phyloP scores from a whole-genome alignment of 2,113 vertebrate genomes.

The Tragelaphus scriptus region DNA sequence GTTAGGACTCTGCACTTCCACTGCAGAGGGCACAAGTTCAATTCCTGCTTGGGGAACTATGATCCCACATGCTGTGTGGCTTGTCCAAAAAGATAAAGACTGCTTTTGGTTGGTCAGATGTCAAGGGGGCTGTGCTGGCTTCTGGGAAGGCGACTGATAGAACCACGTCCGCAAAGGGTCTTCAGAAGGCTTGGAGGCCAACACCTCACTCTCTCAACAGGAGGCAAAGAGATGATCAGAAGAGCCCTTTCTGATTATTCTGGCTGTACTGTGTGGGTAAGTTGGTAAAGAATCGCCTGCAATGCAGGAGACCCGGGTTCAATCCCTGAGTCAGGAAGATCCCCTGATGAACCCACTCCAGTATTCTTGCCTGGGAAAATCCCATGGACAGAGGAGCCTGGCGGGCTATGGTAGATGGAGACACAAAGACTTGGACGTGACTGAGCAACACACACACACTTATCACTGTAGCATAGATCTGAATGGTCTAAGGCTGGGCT shows the following conservation, averaged over 20 bases:
- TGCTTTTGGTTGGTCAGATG: not conserved
- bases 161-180: not conserved
- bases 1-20: not conserved
- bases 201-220: not conserved
- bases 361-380: not conserved
- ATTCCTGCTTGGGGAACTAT: not conserved
- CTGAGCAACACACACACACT: not conserved
- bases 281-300: not conserved
- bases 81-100: not conserved
- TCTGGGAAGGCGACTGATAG: not conserved
- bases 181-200: not conserved
- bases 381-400: not conserved
- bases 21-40: not conserved
- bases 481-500: not conserved
- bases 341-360: not conserved
- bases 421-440: not conserved
- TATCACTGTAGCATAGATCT: not conserved
- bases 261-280: fast-evolving
- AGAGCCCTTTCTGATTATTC: not conserved
- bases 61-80: not conserved
- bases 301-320: not conserved
- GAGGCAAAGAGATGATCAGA: not conserved
- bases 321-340: not conserved
- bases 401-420: not conserved
- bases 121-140: not conserved